Evolutionary conservation across 2,113 vertebrate species (phyloP).

Genomic region (Piliocolobus tephrosceles): DNA sequence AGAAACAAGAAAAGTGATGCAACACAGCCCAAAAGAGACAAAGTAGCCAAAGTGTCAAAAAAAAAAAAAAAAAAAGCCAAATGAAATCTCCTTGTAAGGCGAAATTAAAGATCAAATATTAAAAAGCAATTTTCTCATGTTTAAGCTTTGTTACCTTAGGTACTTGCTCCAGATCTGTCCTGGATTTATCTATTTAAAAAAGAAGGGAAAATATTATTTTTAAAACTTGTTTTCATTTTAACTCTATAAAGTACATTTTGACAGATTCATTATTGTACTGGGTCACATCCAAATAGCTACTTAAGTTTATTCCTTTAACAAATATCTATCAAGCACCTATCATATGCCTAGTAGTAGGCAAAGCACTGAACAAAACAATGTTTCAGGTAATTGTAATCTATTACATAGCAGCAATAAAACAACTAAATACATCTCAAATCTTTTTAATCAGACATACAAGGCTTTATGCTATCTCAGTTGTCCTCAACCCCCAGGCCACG

Average conservation of each 20-base stretch:
- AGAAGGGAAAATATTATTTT: constrained; percentile 48
- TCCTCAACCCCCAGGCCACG: no score
- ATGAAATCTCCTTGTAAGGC: constrained; percentile 21
- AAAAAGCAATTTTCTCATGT: constrained; percentile 33
- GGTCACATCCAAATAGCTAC: constrained; percentile 11
- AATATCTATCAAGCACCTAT: not conserved
- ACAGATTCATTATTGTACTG: constrained; percentile 6
- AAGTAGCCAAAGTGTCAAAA: constrained; percentile 20
- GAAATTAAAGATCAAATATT: constrained; percentile 57
- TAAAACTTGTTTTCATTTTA: constrained; percentile 60
- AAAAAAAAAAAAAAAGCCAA: not conserved
- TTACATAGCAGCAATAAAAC: constrained; percentile 22
- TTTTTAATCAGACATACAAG: constrained; percentile 34
- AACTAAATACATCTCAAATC: constrained; percentile 23
- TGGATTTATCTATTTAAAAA: constrained; percentile 92
- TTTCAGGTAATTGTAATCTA: constrained; percentile 47
- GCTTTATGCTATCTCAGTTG: no score
- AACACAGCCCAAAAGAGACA: not conserved
- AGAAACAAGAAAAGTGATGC: not conserved
- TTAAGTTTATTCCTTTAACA: constrained; percentile 40
- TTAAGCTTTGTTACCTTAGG: constrained; percentile 91
- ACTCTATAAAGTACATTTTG: constrained; percentile 46
- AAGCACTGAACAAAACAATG: not conserved
- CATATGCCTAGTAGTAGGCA: not conserved
- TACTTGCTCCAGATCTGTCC: constrained; percentile 97